phyloP scores from a whole-genome alignment of 2,888 invertebrate genomes.

The Athrips mouffetella region DNA sequence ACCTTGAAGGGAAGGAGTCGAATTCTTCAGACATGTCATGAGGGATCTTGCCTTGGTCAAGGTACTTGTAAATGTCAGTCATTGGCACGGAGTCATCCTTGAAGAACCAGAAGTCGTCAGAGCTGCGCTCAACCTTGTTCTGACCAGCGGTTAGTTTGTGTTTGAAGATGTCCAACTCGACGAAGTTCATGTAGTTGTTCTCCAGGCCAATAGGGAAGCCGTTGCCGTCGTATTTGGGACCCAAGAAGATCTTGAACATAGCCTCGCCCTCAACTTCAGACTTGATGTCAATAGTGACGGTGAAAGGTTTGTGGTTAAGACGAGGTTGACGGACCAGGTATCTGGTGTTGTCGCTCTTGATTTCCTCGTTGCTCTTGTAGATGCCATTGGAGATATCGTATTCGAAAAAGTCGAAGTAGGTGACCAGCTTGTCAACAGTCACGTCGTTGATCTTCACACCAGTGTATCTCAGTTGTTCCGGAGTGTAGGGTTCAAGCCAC shows the following conservation, averaged over 20 bases:
- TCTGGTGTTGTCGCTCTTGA: constrained; percentile 40
- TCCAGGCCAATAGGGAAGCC: constrained; percentile 69
- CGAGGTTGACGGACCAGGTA: constrained; percentile 80
- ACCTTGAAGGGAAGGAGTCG: constrained; percentile 81
- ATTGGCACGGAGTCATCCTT: constrained; percentile 81
- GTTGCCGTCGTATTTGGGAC: constrained; percentile 78
- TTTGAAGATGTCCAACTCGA: constrained; percentile 45
- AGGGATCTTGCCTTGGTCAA: constrained; percentile 73
- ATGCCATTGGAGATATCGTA: constrained; percentile 79
- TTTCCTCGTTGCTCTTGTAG: constrained; percentile 43
- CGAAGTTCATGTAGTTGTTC: constrained; percentile 66
- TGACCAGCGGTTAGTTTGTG: constrained; percentile 79
- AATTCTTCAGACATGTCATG: constrained; percentile 72
- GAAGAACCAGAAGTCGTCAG: constrained; percentile 80
- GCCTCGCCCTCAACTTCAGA: constrained; percentile 61
- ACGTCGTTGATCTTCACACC: constrained; percentile 75
- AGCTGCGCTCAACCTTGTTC: constrained; percentile 81
- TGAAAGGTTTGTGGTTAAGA: constrained; percentile 75
- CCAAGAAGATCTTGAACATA: constrained; percentile 77
- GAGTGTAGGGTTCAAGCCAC: constrained; percentile 70
- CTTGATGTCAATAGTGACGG: constrained; percentile 58
- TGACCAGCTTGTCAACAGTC: constrained; percentile 73
- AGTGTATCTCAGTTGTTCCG: constrained; percentile 65
- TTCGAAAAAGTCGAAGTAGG: constrained; percentile 79
- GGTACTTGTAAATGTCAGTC: constrained; percentile 77